These are phyloP conservation scores for Myotis brandtii DNA, from an alignment of 2,113 vertebrate genomes.

Conservation along the genomic window DNA sequence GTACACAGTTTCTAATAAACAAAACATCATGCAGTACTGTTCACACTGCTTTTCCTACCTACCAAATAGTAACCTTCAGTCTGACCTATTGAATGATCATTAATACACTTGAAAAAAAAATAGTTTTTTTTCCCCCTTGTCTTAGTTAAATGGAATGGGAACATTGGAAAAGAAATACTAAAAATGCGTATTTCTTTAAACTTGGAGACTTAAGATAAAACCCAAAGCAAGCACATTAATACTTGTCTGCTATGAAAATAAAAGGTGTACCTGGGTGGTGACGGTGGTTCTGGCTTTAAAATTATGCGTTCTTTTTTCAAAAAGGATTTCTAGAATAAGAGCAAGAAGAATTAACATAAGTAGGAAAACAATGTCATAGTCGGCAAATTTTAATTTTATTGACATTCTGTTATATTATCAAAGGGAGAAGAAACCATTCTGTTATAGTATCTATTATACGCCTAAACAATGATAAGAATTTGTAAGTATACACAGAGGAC, in stretches of 20 bases:
- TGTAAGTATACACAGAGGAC: not conserved
- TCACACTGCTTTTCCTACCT: not conserved
- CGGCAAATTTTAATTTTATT: not conserved
- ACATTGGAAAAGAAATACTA: not conserved
- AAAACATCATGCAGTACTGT: not conserved
- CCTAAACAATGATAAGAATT: not conserved
- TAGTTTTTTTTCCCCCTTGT: not conserved
- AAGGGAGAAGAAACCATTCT: not conserved
- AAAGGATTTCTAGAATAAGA: conserved; percentile 55
- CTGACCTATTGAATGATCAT: not conserved
- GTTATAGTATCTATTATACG: not conserved
- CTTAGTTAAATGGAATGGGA: not conserved
- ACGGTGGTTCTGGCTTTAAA: not conserved
- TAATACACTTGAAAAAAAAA: not conserved
- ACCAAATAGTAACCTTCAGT: not conserved
- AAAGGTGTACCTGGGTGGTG: conserved; percentile 18
- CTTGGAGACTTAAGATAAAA: not conserved
- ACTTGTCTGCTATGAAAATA: not conserved
- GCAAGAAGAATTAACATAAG: conserved; percentile 16
- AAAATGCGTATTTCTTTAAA: not conserved
- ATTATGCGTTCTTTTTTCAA: not conserved
- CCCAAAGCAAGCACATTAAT: not conserved
- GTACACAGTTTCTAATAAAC: not conserved
- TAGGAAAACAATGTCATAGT: conserved; percentile 7
- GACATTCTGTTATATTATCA: conserved; percentile 25